Evolutionary conservation across 2,888 invertebrate species (phyloP).

Genomic region (Aspidiotus destructor): DNA sequence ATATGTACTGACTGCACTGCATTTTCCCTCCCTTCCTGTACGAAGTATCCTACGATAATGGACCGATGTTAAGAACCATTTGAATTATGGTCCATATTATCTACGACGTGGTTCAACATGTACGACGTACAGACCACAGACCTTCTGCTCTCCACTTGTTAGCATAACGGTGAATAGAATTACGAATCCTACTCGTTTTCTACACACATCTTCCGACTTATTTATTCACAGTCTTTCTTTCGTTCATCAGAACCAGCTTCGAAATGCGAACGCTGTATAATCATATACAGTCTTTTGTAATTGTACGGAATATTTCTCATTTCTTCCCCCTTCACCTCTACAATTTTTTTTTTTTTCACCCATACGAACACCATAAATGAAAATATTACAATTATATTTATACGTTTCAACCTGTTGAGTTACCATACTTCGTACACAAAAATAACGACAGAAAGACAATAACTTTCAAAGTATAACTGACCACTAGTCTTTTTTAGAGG

Average conservation of each 20-base stretch:
- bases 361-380: no score
- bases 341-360: no score
- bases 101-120: conserved; percentile 29
- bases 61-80: conserved; percentile 30
- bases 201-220: neutral
- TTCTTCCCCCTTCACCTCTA: no score
- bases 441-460: no score
- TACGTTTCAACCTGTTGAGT: no score
- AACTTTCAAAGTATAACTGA: no score
- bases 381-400: neutral
- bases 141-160: conserved; percentile 27
- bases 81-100: conserved; percentile 30
- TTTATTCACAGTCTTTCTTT: conserved; percentile 11
- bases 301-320: no score
- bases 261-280: conserved; percentile 21
- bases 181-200: conserved; percentile 17
- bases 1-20: no score
- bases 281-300: no score
- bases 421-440: no score
- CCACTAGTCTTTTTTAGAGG: no score
- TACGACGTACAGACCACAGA: neutral
- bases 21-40: no score
- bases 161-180: conserved; percentile 28
- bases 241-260: conserved; percentile 31
- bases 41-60: conserved; percentile 1